Conservation (phyloP, 2,797 vertebrate genomes). For the Orestias chungarensis region DNA sequence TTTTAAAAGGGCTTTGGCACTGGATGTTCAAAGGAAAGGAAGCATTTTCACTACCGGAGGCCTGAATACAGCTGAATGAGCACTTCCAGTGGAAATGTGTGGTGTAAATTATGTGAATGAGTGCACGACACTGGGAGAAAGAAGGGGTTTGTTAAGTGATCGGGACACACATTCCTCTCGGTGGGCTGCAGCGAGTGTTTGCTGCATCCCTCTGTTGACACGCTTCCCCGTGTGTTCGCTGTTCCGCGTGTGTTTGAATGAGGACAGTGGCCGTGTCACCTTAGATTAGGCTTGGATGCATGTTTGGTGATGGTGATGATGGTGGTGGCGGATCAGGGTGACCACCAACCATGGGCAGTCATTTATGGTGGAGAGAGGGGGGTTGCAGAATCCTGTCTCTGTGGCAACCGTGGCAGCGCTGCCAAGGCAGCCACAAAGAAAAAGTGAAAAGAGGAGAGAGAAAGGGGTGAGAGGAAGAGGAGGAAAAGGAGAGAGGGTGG, state of each 20-base stretch:
- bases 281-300: slow-evolving; percentile 64
- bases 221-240: background rate
- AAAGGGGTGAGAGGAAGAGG: slow-evolving; percentile 18
- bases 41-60: slow-evolving; percentile 24
- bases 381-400: slow-evolving; percentile 75
- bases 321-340: slow-evolving; percentile 43
- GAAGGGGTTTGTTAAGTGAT: slow-evolving; percentile 21
- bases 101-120: slow-evolving; percentile 58
- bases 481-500: slow-evolving; percentile 59
- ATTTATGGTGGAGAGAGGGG: slow-evolving; percentile 76
- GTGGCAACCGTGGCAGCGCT: slow-evolving; percentile 76
- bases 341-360: slow-evolving; percentile 76
- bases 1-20: slow-evolving; percentile 4
- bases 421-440: slow-evolving; percentile 79
- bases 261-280: slow-evolving; percentile 64
- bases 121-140: slow-evolving; percentile 29
- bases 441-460: slow-evolving; percentile 32
- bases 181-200: slow-evolving; percentile 31
- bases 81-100: slow-evolving; percentile 44
- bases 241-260: slow-evolving; percentile 19
- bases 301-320: slow-evolving; percentile 23
- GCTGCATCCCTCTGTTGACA: slow-evolving; percentile 29
- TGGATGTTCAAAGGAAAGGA: slow-evolving; percentile 27
- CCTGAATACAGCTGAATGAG: slow-evolving; percentile 36
- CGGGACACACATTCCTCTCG: slow-evolving; percentile 25